These are phyloP conservation scores for Drosophila sordidapex DNA, from an alignment of 2,888 invertebrate genomes.

Conservation along the genomic window DNA sequence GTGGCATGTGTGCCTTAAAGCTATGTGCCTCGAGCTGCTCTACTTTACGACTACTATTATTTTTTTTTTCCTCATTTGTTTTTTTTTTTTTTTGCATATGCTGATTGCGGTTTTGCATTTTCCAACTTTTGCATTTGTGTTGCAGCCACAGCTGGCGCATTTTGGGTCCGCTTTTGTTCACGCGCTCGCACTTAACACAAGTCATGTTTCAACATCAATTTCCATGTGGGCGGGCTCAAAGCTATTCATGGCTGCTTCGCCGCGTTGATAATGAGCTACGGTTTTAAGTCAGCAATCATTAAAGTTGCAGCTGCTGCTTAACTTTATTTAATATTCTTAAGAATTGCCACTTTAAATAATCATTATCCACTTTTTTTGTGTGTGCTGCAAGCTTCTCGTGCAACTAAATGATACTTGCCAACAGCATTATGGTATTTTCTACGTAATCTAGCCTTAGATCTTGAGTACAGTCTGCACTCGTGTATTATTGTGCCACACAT, in stretches of 20 bases:
- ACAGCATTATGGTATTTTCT: background rate
- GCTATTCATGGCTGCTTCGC: conserved; percentile 38
- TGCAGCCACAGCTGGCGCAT: conserved; percentile 24
- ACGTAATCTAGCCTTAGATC: conserved; percentile 1
- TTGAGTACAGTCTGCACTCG: conserved; percentile 5
- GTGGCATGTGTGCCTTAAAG: conserved; percentile 54
- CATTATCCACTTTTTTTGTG: background rate
- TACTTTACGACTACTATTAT: conserved; percentile 28
- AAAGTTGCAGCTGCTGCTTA: background rate
- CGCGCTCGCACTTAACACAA: conserved; percentile 24
- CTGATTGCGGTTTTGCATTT: conserved; percentile 71
- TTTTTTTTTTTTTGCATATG: conserved; percentile 56
- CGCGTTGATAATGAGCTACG: conserved; percentile 34
- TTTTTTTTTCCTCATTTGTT: background rate
- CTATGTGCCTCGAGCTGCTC: conserved; percentile 49
- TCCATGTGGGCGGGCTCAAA: conserved; percentile 26
- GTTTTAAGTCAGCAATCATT: conserved; percentile 15
- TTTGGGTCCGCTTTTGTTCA: conserved; percentile 12
- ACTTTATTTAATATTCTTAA: background rate
- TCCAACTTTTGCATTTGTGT: conserved; percentile 33
- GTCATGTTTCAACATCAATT: conserved; percentile 53
- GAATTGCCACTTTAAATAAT: background rate
- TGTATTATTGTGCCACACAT: background rate
- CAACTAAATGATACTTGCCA: background rate
- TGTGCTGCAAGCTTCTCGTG: background rate